phyloP scores from a whole-genome alignment of 2,888 invertebrate species.

The Melanargia galathea region DNA sequence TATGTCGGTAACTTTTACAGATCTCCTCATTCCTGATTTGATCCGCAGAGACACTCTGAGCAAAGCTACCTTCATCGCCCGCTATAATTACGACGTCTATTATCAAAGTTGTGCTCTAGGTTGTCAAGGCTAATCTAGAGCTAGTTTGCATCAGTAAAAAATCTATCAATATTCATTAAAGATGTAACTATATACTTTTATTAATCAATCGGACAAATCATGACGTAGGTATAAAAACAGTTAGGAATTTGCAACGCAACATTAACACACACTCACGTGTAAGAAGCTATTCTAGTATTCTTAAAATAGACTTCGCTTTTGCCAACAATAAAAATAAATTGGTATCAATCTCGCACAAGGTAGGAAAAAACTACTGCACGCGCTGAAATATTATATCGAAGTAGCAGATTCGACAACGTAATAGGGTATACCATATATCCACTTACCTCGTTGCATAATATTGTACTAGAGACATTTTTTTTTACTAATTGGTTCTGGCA shows the following conservation, averaged over 20 bases:
- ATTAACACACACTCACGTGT: not conserved
- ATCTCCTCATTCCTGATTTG: too few species aligned
- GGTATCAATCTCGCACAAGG: conserved; percentile 4
- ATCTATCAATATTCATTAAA: not conserved
- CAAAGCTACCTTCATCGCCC: too few species aligned
- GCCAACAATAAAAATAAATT: conserved; percentile 16
- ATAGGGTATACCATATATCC: not conserved
- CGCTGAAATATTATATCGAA: conserved; percentile 1
- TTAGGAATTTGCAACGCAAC: conserved; percentile 2
- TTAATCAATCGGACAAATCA: not conserved
- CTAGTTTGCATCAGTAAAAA: not conserved
- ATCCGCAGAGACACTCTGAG: too few species aligned
- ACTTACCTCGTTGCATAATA: not conserved
- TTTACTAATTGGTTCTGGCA: too few species aligned
- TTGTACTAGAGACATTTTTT: too few species aligned
- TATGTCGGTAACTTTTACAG: too few species aligned
- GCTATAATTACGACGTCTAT: too few species aligned
- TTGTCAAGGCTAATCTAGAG: not conserved
- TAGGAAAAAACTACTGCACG: not conserved
- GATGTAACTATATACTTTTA: not conserved
- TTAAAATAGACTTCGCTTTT: conserved; percentile 7
- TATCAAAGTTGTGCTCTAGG: not conserved
- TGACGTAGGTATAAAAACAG: not conserved
- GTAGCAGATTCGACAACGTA: not conserved
- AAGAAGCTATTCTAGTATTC: conserved; percentile 12